Evolutionary conservation across 2,888 invertebrate species (phyloP).

Genomic region (Lasioglossum malachurum): DNA sequence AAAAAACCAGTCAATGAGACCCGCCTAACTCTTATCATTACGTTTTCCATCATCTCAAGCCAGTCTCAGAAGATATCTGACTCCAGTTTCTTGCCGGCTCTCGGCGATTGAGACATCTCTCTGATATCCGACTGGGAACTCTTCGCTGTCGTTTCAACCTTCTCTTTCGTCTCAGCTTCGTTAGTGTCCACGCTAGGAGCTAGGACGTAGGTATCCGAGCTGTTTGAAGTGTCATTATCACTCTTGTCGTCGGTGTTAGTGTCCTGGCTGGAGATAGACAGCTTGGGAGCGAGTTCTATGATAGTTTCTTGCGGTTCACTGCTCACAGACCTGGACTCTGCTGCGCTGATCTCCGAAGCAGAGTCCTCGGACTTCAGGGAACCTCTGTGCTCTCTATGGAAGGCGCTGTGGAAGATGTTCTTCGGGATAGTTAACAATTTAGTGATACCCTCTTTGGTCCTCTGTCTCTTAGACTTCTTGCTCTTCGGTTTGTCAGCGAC

Average conservation of each 20-base stretch:
- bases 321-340: constrained; percentile 76
- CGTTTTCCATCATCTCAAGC: not conserved
- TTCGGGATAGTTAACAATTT: constrained; percentile 81
- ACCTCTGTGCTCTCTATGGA: constrained; percentile 76
- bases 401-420: constrained; percentile 80
- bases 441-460: constrained; percentile 78
- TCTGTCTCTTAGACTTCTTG: constrained; percentile 67
- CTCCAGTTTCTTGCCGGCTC: constrained; percentile 50
- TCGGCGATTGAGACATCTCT: constrained; percentile 74
- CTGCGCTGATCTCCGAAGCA: constrained; percentile 60
- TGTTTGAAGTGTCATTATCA: constrained; percentile 22
- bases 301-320: constrained; percentile 67
- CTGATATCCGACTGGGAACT: constrained; percentile 51
- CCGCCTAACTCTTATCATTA: constrained; percentile 28
- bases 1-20: constrained; percentile 56
- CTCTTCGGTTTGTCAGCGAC: constrained; percentile 65
- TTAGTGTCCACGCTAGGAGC: constrained; percentile 15
- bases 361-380: constrained; percentile 61
- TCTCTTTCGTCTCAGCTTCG: not conserved
- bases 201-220: constrained; percentile 32
- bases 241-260: constrained; percentile 22
- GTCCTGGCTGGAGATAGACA: constrained; percentile 26
- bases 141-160: not conserved
- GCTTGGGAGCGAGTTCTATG: constrained; percentile 53
- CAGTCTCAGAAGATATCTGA: constrained; percentile 58